phyloP scores from a whole-genome alignment of 2,888 invertebrate genomes.

The Notocelia uddmanniana region DNA sequence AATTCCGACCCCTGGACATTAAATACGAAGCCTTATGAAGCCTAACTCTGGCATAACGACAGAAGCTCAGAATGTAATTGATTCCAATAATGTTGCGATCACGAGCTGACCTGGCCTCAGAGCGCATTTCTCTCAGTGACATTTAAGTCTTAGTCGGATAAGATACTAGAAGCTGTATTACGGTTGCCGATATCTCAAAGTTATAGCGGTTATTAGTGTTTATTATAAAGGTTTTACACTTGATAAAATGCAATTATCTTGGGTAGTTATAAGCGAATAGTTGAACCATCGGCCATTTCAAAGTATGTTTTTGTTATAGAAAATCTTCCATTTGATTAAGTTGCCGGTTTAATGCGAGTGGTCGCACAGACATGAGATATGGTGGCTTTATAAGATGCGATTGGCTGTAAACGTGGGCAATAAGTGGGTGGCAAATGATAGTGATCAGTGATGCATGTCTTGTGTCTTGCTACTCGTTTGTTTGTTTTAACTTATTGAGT shows the following conservation, averaged over 20 bases:
- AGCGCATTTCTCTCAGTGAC: slow-evolving; percentile 46
- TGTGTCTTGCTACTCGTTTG: slow-evolving; percentile 20
- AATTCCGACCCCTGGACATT: too few species aligned
- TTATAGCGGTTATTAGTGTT: background rate
- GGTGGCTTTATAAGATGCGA: slow-evolving; percentile 34
- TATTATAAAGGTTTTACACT: slow-evolving; percentile 13
- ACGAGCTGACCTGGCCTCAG: slow-evolving; percentile 47
- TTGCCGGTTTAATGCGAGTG: slow-evolving; percentile 15
- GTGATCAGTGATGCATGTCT: slow-evolving; percentile 39
- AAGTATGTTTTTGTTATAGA: slow-evolving; percentile 11
- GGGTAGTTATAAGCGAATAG: background rate
- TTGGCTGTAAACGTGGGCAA: slow-evolving; percentile 37
- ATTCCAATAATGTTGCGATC: slow-evolving; percentile 47
- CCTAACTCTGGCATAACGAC: slow-evolving; percentile 27
- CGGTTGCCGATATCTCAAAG: slow-evolving; percentile 18
- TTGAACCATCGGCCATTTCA: slow-evolving; percentile 1
- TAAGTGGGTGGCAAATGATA: slow-evolving; percentile 43
- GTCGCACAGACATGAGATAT: slow-evolving; percentile 22
- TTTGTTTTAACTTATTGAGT: slow-evolving; percentile 9
- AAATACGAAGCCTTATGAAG: slow-evolving; percentile 30
- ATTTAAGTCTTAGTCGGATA: slow-evolving; percentile 44
- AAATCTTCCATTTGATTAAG: slow-evolving; percentile 26
- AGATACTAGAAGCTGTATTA: slow-evolving; percentile 26
- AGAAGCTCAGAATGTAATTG: slow-evolving; percentile 40
- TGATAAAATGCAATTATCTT: background rate